A percentile compares a stretch with the other conserved stretches of the same genome.
phyloP scores from a whole-genome alignment of 2,888 invertebrate species.

The Drosophila infuscata region DNA sequence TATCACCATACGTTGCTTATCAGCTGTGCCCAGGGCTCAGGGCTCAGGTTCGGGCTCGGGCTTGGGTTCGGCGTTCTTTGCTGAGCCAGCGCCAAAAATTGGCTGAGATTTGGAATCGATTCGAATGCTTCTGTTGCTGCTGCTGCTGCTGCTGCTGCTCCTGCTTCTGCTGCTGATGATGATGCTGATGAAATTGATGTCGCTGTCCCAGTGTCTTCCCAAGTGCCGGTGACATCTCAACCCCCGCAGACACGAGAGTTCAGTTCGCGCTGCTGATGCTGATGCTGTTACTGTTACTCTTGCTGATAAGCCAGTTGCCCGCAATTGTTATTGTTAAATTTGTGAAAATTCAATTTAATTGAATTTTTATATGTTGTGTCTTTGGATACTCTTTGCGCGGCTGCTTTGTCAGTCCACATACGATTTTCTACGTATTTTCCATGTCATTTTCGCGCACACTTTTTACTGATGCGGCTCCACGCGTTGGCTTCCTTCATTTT shows the following conservation, averaged over 20 bases:
- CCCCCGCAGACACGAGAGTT: constrained; percentile 39
- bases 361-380: constrained; percentile 26
- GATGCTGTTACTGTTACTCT: neutral
- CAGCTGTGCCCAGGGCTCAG: constrained; percentile 44
- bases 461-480: constrained; percentile 29
- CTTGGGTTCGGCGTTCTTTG: constrained; percentile 47
- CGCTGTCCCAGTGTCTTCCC: constrained; percentile 38
- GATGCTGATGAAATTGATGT: constrained; percentile 48
- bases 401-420: constrained; percentile 63
- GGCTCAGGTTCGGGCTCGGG: constrained; percentile 3
- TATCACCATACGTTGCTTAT: constrained; percentile 75
- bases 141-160: constrained; percentile 30
- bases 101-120: constrained; percentile 53
- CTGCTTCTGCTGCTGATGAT: neutral
- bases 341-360: constrained; percentile 41
- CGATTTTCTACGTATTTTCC: constrained; percentile 81
- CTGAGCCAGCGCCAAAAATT: constrained; percentile 62
- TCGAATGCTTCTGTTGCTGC: constrained; percentile 16
- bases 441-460: constrained; percentile 74
- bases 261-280: constrained; percentile 28
- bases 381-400: constrained; percentile 24
- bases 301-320: constrained; percentile 47
- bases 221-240: constrained; percentile 62
- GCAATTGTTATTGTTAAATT: constrained; percentile 42
- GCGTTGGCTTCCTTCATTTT: constrained; percentile 57